These are phyloP conservation scores for Progne subis DNA, from an alignment of 2,113 vertebrate species.

Conservation along the genomic window DNA sequence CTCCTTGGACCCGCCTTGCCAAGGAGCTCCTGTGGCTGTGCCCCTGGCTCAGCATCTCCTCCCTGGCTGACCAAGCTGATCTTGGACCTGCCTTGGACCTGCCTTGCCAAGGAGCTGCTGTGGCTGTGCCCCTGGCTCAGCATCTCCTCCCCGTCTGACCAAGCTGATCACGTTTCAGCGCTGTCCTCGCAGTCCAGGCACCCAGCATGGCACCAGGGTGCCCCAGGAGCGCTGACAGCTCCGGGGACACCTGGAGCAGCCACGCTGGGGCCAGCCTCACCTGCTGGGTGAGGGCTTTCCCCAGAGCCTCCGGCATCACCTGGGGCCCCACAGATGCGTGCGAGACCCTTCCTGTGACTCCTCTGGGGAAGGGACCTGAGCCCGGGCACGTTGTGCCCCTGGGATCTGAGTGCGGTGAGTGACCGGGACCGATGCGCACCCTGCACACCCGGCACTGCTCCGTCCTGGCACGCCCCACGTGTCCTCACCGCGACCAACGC, in stretches of 20 bases:
- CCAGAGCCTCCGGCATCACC: rapidly evolving
- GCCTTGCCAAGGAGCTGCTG: not conserved
- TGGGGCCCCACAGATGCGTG: rapidly evolving
- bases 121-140: rapidly evolving
- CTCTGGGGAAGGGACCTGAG: rapidly evolving
- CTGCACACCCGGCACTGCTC: rapidly evolving
- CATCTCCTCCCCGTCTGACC: not conserved
- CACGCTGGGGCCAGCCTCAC: not conserved
- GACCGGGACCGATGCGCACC: rapidly evolving
- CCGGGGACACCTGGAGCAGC: not conserved
- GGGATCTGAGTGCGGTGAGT: rapidly evolving
- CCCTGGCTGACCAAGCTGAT: no score
- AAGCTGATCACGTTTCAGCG: rapidly evolving
- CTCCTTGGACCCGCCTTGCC: not conserved
- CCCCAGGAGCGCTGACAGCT: rapidly evolving
- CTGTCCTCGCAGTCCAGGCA: rapidly evolving
- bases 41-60: not conserved
- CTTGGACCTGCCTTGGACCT: not conserved
- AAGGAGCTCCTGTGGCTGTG: not conserved
- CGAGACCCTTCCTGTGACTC: not conserved
- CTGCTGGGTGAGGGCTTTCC: rapidly evolving
- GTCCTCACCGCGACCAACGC: rapidly evolving
- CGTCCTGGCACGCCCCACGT: rapidly evolving
- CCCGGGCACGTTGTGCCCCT: rapidly evolving
- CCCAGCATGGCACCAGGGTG: rapidly evolving